phyloP scores from a whole-genome alignment of 1,140 invertebrate species.

The Oppia nitens region DNA sequence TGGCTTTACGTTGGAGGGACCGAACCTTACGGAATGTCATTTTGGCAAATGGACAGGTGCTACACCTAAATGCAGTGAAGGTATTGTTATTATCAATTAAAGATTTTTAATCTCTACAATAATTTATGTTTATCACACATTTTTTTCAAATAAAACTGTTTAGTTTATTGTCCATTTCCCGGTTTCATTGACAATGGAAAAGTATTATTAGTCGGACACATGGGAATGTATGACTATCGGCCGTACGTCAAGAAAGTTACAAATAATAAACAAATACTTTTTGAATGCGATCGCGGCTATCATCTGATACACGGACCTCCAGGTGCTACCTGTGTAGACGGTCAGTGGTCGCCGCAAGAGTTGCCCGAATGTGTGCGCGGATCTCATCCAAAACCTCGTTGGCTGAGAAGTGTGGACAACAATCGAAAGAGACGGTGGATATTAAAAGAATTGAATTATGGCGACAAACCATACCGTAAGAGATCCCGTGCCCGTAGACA shows the following conservation, averaged over 20 bases:
- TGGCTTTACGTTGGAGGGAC: constrained; percentile 60
- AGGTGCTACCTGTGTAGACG: constrained; percentile 78
- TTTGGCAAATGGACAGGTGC: constrained; percentile 84
- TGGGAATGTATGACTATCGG: constrained; percentile 93
- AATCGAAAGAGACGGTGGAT: constrained; percentile 24
- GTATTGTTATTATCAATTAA: too few relatives aligned
- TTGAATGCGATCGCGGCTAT: constrained; percentile 82
- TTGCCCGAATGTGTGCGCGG: constrained; percentile 53
- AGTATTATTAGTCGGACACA: constrained; percentile 81
- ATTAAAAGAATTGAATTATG: constrained; percentile 23
- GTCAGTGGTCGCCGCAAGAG: constrained; percentile 64
- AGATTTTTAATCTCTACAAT: too few relatives aligned
- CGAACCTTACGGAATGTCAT: constrained; percentile 54
- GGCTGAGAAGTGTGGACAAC: constrained; percentile 5
- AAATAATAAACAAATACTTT: constrained; percentile 91
- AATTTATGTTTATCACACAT: too few relatives aligned
- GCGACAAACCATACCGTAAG: constrained; percentile 24
- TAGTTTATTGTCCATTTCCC: constrained; percentile 84
- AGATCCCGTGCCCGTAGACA: background rate
- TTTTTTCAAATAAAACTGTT: constrained; percentile 22
- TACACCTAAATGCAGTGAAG: constrained; percentile 60
- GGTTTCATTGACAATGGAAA: constrained; percentile 77
- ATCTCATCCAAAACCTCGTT: constrained; percentile 20
- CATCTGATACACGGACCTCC: constrained; percentile 63
- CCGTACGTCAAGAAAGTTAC: constrained; percentile 74